phyloP scores from a whole-genome alignment of 2,113 vertebrate genomes.

The Calidris pugnax region DNA sequence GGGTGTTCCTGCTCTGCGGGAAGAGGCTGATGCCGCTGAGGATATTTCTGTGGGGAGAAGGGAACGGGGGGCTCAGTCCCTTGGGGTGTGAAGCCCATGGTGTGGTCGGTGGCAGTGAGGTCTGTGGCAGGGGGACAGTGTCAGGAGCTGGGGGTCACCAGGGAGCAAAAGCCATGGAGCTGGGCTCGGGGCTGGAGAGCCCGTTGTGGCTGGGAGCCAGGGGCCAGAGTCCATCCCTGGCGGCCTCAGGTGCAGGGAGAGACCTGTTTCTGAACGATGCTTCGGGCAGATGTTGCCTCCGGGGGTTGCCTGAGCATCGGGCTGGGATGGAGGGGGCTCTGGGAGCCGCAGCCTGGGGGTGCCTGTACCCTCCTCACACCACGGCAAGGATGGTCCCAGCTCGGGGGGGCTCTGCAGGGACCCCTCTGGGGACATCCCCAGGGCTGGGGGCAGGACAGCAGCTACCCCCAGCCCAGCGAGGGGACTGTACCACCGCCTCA shows the following conservation, averaged over 20 bases:
- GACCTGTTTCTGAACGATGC: too few relatives aligned
- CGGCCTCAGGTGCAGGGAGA: background rate
- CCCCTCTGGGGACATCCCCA: background rate
- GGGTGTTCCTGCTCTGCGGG: background rate
- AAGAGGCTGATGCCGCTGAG: background rate
- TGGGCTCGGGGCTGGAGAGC: background rate
- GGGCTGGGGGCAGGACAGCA: background rate
- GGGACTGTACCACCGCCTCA: background rate
- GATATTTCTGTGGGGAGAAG: background rate
- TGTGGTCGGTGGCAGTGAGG: accelerated
- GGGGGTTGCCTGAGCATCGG: background rate
- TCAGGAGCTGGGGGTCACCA: background rate
- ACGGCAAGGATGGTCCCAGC: background rate
- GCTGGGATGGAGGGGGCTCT: accelerated
- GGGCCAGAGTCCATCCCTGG: accelerated
- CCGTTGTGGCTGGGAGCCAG: background rate
- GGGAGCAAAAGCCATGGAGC: background rate
- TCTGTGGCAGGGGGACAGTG: background rate
- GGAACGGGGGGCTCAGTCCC: background rate
- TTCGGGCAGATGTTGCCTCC: background rate
- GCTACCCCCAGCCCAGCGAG: background rate
- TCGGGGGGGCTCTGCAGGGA: background rate
- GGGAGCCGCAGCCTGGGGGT: accelerated
- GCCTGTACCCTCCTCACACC: background rate
- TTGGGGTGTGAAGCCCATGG: accelerated